Percentiles rank a stretch among this genome's conserved stretches.
These are phyloP conservation scores for Anthoscopus minutus DNA, from an alignment of 2,113 vertebrate genomes.

Conservation along the genomic window DNA sequence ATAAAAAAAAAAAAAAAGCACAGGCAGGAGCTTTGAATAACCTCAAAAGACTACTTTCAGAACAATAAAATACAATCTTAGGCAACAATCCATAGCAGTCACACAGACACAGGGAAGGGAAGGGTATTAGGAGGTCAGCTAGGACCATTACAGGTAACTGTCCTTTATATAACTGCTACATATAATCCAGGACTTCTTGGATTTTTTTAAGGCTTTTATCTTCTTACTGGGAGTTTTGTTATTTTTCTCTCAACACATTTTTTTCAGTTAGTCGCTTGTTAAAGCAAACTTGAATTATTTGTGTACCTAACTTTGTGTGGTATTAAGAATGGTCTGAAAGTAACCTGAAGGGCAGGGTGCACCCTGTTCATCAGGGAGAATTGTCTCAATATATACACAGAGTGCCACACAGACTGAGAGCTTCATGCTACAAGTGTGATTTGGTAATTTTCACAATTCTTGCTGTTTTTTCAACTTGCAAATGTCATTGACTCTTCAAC, in stretches of 20 bases:
- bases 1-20: background rate
- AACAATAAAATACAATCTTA: background rate
- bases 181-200: background rate
- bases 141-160: background rate
- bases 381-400: background rate
- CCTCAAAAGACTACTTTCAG: background rate
- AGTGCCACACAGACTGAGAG: accelerated
- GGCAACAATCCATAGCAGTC: background rate
- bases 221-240: background rate
- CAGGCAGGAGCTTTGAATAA: background rate
- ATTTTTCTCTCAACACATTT: accelerated
- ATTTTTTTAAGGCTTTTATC: background rate
- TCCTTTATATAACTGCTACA: background rate
- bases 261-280: background rate
- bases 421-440: background rate
- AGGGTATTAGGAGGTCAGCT: background rate
- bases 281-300: background rate
- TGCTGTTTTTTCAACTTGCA: background rate
- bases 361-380: background rate
- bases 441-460: background rate
- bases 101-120: background rate
- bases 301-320: background rate
- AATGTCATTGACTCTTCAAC: background rate
- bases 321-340: background rate
- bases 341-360: background rate